Evolutionary conservation across 2,113 vertebrate genomes (phyloP).

Genomic region (Datnioides undecimradiatus): DNA sequence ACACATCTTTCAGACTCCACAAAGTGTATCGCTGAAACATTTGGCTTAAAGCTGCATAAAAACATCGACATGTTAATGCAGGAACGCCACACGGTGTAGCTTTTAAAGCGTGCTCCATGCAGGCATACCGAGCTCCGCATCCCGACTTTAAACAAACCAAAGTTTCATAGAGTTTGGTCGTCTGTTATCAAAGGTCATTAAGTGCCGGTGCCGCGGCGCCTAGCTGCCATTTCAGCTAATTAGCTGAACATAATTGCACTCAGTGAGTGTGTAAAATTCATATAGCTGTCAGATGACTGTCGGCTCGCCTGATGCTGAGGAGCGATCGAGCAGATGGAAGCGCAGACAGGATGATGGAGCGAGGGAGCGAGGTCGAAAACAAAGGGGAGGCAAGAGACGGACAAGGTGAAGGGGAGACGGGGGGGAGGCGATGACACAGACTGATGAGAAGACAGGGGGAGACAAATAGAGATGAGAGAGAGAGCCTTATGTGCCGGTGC

Average conservation of each 20-base stretch:
- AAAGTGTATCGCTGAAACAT: too few species aligned
- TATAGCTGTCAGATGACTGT: conserved; percentile 54
- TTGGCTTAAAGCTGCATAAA: too few species aligned
- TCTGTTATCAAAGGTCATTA: conserved; percentile 38
- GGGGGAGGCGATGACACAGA: conserved; percentile 39
- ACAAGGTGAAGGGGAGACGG: conserved; percentile 44
- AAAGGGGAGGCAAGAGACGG: conserved; percentile 38
- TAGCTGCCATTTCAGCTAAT: conserved; percentile 53
- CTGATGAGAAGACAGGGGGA: conserved; percentile 44
- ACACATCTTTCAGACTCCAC: too few species aligned
- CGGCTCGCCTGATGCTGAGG: neutral
- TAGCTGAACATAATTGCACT: conserved; percentile 49
- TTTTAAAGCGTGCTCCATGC: too few species aligned
- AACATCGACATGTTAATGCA: too few species aligned
- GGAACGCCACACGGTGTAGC: too few species aligned
- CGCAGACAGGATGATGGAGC: conserved; percentile 52
- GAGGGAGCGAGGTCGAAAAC: conserved; percentile 23
- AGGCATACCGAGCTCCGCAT: neutral
- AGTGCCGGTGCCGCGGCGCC: neutral
- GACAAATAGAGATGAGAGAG: conserved; percentile 23
- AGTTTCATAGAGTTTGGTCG: conserved; percentile 22
- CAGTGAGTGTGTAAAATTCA: conserved; percentile 48
- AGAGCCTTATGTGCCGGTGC: conserved; percentile 16
- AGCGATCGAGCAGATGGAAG: conserved; percentile 46
- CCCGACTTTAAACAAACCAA: neutral